These are phyloP conservation scores for Corythaeola cristata DNA, from an alignment of 2,113 vertebrate genomes.

Conservation along the genomic window DNA sequence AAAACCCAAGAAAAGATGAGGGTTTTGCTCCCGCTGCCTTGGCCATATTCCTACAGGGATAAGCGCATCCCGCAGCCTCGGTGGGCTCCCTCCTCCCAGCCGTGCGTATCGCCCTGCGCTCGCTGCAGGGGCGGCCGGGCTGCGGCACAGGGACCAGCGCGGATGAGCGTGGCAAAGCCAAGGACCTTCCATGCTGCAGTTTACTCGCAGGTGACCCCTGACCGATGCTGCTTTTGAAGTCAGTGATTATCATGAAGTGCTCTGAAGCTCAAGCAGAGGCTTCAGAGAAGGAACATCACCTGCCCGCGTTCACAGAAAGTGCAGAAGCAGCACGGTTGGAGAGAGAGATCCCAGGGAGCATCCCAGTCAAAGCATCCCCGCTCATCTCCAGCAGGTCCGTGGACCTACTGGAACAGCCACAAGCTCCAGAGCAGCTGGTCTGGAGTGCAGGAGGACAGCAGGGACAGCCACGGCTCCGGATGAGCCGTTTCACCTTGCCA, in stretches of 20 bases:
- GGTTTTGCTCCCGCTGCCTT: background rate
- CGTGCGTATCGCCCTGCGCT: accelerated
- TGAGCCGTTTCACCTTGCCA: background rate
- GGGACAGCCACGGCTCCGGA: background rate
- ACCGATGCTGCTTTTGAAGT: background rate
- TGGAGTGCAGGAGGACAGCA: background rate
- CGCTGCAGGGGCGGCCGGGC: background rate
- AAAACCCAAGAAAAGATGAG: too few relatives aligned
- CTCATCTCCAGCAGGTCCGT: background rate
- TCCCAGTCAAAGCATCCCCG: background rate
- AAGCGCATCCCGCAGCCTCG: accelerated
- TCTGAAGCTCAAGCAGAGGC: background rate
- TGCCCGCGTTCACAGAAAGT: background rate
- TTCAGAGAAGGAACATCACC: background rate
- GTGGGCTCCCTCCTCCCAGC: background rate
- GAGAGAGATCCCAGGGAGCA: background rate
- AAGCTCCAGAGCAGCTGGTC: background rate
- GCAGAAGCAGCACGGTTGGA: background rate
- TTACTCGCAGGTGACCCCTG: background rate
- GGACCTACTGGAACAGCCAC: background rate
- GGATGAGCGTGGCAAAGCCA: background rate
- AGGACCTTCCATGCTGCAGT: background rate
- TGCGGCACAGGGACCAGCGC: background rate
- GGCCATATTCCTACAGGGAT: background rate
- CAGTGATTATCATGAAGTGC: background rate